Evolutionary conservation across 2,113 vertebrate species (phyloP).

Genomic region (Thomomys bottae): DNA sequence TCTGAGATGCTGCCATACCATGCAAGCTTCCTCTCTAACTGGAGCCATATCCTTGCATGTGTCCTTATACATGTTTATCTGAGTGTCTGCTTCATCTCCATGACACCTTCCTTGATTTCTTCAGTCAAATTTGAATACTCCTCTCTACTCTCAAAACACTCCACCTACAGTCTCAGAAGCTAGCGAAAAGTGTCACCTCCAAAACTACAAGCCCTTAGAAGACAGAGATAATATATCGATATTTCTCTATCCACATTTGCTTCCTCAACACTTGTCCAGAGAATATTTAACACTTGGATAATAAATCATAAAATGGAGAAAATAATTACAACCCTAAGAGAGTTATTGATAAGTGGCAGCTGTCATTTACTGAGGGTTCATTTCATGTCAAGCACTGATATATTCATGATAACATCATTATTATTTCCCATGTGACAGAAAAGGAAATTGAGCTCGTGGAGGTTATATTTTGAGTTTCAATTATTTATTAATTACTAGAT

Average conservation of each 20-base stretch:
- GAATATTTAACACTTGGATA: neutral
- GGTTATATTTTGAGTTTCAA: neutral
- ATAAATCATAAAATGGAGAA: neutral
- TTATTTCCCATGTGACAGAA: neutral
- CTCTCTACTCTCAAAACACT: neutral
- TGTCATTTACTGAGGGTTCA: too few relatives aligned
- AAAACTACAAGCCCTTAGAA: neutral
- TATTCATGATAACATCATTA: neutral
- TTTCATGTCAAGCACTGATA: neutral
- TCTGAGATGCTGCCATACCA: rapidly evolving
- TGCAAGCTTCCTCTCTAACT: neutral
- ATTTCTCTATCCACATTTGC: neutral
- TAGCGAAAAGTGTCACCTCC: neutral
- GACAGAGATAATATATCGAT: neutral
- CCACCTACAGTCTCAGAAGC: neutral
- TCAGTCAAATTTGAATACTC: neutral
- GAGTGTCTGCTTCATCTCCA: neutral
- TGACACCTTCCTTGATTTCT: neutral
- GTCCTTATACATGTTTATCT: neutral
- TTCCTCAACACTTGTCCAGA: neutral
- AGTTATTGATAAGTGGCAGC: neutral
- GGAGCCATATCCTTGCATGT: neutral
- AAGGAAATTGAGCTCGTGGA: neutral
- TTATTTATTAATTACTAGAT: too few relatives aligned
- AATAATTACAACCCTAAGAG: neutral